Evolutionary conservation across 92 coral and sea anemone genomes (phyloP).

Genomic region (Parazoanthus swiftii): DNA sequence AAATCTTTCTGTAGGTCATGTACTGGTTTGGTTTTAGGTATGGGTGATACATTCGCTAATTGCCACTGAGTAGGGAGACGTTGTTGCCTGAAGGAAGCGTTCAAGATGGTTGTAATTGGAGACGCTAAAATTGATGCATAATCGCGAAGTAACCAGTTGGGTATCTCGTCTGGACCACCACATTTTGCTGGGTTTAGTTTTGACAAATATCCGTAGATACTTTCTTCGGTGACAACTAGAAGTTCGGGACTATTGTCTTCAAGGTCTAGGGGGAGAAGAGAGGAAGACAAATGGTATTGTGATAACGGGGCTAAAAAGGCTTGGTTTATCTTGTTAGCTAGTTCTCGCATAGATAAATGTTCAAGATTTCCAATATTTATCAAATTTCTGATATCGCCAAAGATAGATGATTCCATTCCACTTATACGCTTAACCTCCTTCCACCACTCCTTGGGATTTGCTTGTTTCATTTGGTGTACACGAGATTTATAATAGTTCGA

Average conservation of each 20-base stretch:
- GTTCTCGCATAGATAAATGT: too few relatives aligned
- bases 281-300: too few relatives aligned
- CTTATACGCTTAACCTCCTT: slow-evolving; percentile 42
- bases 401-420: slow-evolving; percentile 16
- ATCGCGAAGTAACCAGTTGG: slow-evolving; percentile 40
- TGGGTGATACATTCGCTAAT: slow-evolving; percentile 33
- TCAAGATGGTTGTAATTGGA: slow-evolving; percentile 33
- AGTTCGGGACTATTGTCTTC: slow-evolving; percentile 2
- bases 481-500: slow-evolving; percentile 35
- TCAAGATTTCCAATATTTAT: slow-evolving; percentile 30
- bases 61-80: slow-evolving; percentile 41
- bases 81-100: slow-evolving; percentile 37
- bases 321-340: too few relatives aligned
- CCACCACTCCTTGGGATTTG: slow-evolving; percentile 44
- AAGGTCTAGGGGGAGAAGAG: too few relatives aligned
- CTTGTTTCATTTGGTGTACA: slow-evolving; percentile 46
- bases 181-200: slow-evolving; percentile 38
- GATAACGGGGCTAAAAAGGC: too few relatives aligned
- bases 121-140: slow-evolving; percentile 40
- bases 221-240: slow-evolving; percentile 10
- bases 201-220: background rate
- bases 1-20: slow-evolving; percentile 32
- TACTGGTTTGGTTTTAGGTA: background rate
- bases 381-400: slow-evolving; percentile 12
- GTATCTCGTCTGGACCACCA: slow-evolving; percentile 43